Evolutionary conservation across 2,113 vertebrate genomes (phyloP).

Genomic region (Calidris pugnax): DNA sequence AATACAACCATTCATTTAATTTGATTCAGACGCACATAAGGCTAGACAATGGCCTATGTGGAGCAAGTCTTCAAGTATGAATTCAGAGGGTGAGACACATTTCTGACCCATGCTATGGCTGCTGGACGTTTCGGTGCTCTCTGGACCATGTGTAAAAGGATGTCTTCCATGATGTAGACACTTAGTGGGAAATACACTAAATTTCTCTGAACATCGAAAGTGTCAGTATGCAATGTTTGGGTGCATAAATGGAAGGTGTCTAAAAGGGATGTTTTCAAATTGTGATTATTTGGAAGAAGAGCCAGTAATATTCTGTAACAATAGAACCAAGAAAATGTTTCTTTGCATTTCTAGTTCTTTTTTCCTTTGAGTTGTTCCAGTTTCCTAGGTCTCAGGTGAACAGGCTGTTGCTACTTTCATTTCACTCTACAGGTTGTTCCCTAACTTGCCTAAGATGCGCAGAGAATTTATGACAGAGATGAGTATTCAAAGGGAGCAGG

Average conservation of each 20-base stretch:
- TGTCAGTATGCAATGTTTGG: background rate
- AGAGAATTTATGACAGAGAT: background rate
- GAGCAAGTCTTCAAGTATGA: background rate
- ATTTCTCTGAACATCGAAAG: background rate
- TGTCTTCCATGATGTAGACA: background rate
- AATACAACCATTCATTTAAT: conserved; percentile 46
- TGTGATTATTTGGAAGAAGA: background rate
- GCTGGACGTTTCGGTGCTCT: background rate
- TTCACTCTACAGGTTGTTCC: background rate
- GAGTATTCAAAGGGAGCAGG: background rate
- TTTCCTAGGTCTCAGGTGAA: background rate
- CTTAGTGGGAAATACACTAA: background rate
- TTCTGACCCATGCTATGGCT: background rate
- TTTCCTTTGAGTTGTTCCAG: background rate
- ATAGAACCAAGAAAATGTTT: background rate
- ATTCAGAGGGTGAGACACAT: conserved; percentile 7
- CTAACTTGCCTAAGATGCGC: background rate
- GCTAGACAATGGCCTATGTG: background rate
- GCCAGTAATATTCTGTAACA: background rate
- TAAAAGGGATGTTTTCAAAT: background rate
- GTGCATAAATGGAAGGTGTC: background rate
- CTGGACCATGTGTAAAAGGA: background rate
- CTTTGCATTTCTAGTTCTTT: background rate
- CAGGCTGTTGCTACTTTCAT: background rate
- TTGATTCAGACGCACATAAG: conserved; percentile 45